Percentiles rank a stretch among this genome's conserved stretches.
Evolutionary conservation across 2,888 invertebrate genomes (phyloP).

Genomic region (Temnothorax unifasciatus): DNA sequence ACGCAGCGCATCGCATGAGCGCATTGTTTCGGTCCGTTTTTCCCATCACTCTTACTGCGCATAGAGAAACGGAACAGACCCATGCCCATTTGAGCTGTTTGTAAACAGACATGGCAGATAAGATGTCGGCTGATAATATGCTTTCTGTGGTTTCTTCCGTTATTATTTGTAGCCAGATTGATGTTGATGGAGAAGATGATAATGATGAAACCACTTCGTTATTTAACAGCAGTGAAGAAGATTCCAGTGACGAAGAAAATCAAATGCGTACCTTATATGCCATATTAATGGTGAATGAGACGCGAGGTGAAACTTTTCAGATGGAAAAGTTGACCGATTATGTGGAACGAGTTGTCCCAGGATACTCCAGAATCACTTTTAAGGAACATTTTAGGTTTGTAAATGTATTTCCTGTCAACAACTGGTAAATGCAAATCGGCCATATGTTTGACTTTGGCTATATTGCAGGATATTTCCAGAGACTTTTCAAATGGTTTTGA

Average conservation of each 20-base stretch:
- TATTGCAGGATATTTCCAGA: conserved; percentile 30
- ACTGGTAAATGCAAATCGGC: neutral
- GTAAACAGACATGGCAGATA: no score
- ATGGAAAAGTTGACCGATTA: neutral
- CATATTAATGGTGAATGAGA: conserved; percentile 3
- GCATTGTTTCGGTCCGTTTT: no score
- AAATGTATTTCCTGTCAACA: conserved; percentile 4
- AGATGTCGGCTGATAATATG: no score
- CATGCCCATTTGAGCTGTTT: no score
- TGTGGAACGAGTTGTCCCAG: conserved; percentile 5
- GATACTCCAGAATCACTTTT: conserved; percentile 14
- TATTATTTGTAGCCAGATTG: no score
- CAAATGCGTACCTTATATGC: neutral
- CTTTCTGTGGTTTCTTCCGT: no score
- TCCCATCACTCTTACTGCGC: no score
- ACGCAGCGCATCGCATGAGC: no score
- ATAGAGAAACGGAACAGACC: no score
- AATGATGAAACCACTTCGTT: no score
- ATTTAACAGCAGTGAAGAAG: conserved; percentile 6
- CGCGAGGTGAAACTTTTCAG: neutral
- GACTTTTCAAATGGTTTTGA: conserved; percentile 9
- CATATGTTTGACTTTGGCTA: conserved; percentile 16
- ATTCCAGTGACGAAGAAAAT: neutral
- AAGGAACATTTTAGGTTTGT: conserved; percentile 12
- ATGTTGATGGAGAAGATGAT: no score